Evolutionary conservation across 2,113 vertebrate species (phyloP), one percentile per base, ranked within the genome.

Genomic region (Cinclus cinclus): DNA sequence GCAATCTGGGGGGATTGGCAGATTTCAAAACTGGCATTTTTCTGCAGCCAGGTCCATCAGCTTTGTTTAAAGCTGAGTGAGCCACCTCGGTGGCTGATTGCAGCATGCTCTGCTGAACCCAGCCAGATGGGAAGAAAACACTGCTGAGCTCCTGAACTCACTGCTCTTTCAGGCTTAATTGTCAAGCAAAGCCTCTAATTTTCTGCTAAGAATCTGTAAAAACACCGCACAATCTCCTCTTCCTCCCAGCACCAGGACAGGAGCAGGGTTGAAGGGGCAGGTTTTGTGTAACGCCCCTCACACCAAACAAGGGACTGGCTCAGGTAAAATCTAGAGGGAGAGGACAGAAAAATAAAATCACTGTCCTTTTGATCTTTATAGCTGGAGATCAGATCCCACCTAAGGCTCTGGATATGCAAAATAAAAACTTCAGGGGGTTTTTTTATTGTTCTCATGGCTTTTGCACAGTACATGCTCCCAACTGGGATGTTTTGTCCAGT

Each of bases 211-310:
- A 65, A 22, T 21, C 35, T 79, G 28, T 59, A 33, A 64, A 76
- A 62, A 6, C 13, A 9, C 21, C 9, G 28, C 12, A 3, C 33
- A 23, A 0, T 60, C 37, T 73, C 13, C 20, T 63, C 15, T 64
- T 65, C 77, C 46, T 78, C 17, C 28, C 0, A 0, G 8, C 0
- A 2, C 31, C 23, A 20, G 58, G 53, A 68, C n/a, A 33, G 47
- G 37, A 10, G 46, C 46, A 28, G 64, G 39, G 39, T 39, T 39
- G 42, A 27, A 58, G 56, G 37, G 25, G 15, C 8, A 8, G 25
- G 22, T 44, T 67, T 63, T 55, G 3, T 11, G 27, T 55, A 5
- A 9, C 4, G 30, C 23, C 33, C 4, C 2, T 53, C 49, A 22
- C 10, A 5, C 4, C 41, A 47, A 1, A 27, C 24, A 6, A 15